Base-by-base conservation (phyloP, 1,140 invertebrate species). In the Thaumatotibia leucotreta region DNA sequence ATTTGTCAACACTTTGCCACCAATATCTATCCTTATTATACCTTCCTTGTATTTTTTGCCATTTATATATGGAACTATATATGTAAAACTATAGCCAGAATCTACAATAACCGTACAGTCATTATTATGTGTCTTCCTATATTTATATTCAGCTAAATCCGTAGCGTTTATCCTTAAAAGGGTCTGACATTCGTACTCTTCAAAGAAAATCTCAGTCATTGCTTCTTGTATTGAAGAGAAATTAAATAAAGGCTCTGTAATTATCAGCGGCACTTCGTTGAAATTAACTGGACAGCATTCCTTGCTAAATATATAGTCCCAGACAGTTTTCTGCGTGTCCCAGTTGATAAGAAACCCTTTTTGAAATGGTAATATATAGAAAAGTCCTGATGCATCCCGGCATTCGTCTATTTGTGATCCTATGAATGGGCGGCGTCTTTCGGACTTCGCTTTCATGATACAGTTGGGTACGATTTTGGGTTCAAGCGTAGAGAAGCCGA, bases 401-500 rank as follows among this genome's bases (percentile, higher is more conserved):
- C 98, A 99, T 72, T 99, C 98, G 67, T 99, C 97, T 0, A 91
- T 88, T 65, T 91, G 88, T 2, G 86, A 89, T 0, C 97, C 98
- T 50, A 99, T 95, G 84, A 99, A 99, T 1, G 97, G 95, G 65
- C 98, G 93, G 0, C 98, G 94, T 62, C 97, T 91, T 85, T 99
- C 98, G 75, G 96, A 98, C 90, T 99, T 99, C 0, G 98, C 97
- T 93, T 99, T 99, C 93, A 98, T 98, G 31, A 99, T 97, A 77
- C 97, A 98, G 88, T 99, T 99, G 2, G 98, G 97, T 73, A 99
- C 94, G 11, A 97, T 78, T 82, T 96, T 95, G 1, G 96, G 95
- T 67, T 94, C 92, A 54, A 91, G 90, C 27, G 91, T 94, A 4
- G 95, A 93, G 79, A 94, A 94, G 14, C 97, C 97, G 74, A 95